These are phyloP conservation scores for Bubalus kerabau DNA, from an alignment of 2,113 vertebrate species.

Conservation along the genomic window DNA sequence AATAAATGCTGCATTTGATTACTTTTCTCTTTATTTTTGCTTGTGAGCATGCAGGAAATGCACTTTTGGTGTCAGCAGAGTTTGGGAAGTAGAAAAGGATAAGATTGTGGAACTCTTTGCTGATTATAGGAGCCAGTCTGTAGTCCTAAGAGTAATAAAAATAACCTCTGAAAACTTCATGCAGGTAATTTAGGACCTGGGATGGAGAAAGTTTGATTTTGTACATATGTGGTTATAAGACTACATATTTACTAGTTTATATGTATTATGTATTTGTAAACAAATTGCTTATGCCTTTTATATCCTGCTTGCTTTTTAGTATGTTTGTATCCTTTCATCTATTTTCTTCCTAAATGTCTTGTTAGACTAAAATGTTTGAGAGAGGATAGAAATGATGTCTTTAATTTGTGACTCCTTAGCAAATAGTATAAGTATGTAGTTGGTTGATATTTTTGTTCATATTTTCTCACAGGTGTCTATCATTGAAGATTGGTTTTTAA, in stretches of 20 bases:
- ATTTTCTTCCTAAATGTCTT: background rate
- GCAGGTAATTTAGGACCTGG: background rate
- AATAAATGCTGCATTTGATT: background rate
- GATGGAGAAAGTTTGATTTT: background rate
- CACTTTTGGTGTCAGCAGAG: background rate
- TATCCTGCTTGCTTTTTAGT: background rate
- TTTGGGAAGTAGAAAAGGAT: slow-evolving; percentile 19
- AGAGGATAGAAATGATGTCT: background rate
- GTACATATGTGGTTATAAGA: background rate
- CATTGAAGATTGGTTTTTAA: slow-evolving; percentile 6
- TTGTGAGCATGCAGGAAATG: slow-evolving; percentile 1
- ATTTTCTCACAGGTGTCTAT: background rate
- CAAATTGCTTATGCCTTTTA: background rate
- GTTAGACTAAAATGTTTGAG: background rate
- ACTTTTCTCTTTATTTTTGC: background rate
- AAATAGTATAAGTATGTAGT: background rate
- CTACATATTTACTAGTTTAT: background rate
- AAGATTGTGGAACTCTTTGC: background rate
- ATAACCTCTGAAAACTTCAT: background rate
- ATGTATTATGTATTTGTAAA: background rate
- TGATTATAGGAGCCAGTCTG: background rate
- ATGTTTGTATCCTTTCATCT: background rate
- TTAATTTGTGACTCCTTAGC: background rate
- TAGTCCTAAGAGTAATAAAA: slow-evolving; percentile 22
- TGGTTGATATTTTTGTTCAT: background rate